A percentile compares a stretch with the other conserved stretches of the same genome.
These are phyloP conservation scores for Wasmannia auropunctata DNA, from an alignment of 1,140 invertebrate species.

Conservation along the genomic window DNA sequence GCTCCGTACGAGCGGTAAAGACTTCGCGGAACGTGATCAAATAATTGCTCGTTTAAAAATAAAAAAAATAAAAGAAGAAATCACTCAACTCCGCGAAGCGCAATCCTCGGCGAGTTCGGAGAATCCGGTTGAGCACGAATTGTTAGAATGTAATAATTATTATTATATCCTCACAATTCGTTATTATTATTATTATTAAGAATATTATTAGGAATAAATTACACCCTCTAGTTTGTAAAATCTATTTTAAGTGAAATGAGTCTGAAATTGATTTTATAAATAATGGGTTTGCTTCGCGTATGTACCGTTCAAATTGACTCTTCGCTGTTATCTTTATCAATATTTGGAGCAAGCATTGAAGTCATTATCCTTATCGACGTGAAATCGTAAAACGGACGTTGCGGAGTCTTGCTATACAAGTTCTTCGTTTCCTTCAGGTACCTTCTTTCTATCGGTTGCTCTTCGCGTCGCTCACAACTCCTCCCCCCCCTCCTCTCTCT, in stretches of 20 bases:
- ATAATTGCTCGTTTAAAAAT: neutral
- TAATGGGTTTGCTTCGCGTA: neutral
- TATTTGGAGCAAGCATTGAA: neutral
- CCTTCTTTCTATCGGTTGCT: conserved; percentile 51
- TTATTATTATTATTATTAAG: too few relatives aligned
- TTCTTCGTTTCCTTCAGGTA: conserved; percentile 43
- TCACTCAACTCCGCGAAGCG: too few relatives aligned
- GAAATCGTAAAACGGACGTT: conserved; percentile 17
- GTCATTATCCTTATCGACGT: neutral
- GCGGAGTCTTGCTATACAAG: conserved; percentile 10
- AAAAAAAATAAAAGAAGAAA: too few relatives aligned
- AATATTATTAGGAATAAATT: neutral
- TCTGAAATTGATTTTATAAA: neutral
- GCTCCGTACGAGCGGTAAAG: neutral
- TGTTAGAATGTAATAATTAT: neutral
- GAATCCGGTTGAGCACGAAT: neutral
- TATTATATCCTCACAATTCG: too few relatives aligned
- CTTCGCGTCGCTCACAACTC: neutral
- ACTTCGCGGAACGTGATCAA: neutral
- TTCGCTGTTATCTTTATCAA: conserved; percentile 10
- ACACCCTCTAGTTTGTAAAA: neutral
- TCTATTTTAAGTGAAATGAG: neutral
- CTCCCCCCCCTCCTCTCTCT: neutral
- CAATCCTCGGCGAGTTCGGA: neutral
- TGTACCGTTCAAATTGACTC: neutral